Evolutionary conservation across 2,888 invertebrate genomes (phyloP).

Genomic region (Bedellia somnulentella): DNA sequence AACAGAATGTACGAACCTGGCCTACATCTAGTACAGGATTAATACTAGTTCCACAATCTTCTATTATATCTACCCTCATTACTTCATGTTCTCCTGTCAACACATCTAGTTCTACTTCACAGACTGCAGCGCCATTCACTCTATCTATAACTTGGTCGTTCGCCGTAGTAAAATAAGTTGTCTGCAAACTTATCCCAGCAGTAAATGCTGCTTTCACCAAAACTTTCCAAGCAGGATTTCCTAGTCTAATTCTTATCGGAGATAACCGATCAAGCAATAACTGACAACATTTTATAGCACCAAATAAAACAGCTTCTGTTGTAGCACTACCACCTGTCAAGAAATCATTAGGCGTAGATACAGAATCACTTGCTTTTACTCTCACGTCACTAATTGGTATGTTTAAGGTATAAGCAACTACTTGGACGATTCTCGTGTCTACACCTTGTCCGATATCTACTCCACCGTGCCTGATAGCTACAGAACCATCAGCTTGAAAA

Average conservation of each 20-base stretch:
- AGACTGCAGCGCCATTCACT: constrained; percentile 51
- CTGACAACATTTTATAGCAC: constrained; percentile 35
- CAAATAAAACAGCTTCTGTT: constrained; percentile 23
- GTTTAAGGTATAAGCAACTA: constrained; percentile 65
- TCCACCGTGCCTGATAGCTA: constrained; percentile 72
- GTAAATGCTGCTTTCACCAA: constrained; percentile 15
- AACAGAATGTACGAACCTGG: constrained; percentile 22
- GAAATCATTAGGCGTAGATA: constrained; percentile 64
- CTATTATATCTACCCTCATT: constrained; percentile 54
- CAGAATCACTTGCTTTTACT: constrained; percentile 64
- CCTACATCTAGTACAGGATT: constrained; percentile 62
- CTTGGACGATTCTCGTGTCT: constrained; percentile 70
- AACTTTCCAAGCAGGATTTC: constrained; percentile 24
- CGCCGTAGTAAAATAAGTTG: constrained; percentile 16
- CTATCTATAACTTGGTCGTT: constrained; percentile 26
- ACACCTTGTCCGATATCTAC: constrained; percentile 83
- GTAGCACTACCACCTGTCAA: constrained; percentile 67
- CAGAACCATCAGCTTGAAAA: constrained; percentile 71
- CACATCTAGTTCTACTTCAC: constrained; percentile 66
- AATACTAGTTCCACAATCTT: constrained; percentile 59
- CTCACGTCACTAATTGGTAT: constrained; percentile 66
- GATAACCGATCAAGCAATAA: constrained; percentile 27
- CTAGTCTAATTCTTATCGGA: constrained; percentile 21
- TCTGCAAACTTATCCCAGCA: constrained; percentile 17
- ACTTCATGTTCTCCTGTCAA: constrained; percentile 64